These are phyloP conservation scores for Dicentrarchus labrax DNA, from an alignment of 2,113 vertebrate genomes.

Conservation along the genomic window DNA sequence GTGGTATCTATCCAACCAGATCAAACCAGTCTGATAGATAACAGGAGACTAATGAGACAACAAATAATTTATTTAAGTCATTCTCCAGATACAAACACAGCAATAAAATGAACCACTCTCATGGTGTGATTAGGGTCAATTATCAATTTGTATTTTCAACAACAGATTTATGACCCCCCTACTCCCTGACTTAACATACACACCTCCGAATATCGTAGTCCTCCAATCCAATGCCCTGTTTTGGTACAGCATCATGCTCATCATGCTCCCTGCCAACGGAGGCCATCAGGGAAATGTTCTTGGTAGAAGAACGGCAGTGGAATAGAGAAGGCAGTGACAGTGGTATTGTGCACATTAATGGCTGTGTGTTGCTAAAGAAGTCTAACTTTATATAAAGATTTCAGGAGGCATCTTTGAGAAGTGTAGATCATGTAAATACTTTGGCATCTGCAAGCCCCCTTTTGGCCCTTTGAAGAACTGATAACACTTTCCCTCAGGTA, in stretches of 20 bases:
- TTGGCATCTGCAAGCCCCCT: slow-evolving; percentile 58
- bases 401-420: neutral
- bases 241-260: slow-evolving; percentile 53
- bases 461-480: slow-evolving; percentile 62
- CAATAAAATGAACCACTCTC: neutral
- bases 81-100: neutral
- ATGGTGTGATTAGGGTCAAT: neutral
- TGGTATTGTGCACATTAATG: neutral
- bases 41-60: neutral
- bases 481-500: slow-evolving; percentile 60
- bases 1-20: slow-evolving; percentile 76
- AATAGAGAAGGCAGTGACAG: neutral
- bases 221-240: slow-evolving; percentile 70
- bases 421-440: slow-evolving; percentile 37
- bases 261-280: slow-evolving; percentile 61
- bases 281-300: slow-evolving; percentile 37
- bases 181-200: slow-evolving; percentile 31
- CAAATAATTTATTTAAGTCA: neutral
- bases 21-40: slow-evolving; percentile 67
- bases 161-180: neutral
- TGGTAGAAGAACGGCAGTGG: slow-evolving; percentile 70
- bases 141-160: neutral
- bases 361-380: neutral
- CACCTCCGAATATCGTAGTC: slow-evolving; percentile 61
- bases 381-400: neutral